A percentile compares a stretch with the other conserved stretches of the same genome.
Evolutionary conservation across 2,113 vertebrate genomes (phyloP).

Genomic region (Stomatorhinus ivindoensis): DNA sequence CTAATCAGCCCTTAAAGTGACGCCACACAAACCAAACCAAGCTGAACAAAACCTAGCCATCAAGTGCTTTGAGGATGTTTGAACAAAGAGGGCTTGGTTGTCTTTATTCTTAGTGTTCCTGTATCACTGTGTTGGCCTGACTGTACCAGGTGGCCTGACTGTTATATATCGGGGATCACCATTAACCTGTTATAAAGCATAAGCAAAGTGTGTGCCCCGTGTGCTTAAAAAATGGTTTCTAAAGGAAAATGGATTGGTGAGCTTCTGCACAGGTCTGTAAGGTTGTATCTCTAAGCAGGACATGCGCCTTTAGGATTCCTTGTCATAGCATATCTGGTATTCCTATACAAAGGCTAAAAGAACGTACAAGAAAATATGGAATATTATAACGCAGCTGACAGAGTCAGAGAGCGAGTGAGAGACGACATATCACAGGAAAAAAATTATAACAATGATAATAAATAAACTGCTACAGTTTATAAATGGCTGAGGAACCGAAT

Average conservation of each 20-base stretch:
- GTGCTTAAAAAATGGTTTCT: neutral
- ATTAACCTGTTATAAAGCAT: neutral
- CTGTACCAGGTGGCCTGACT: neutral
- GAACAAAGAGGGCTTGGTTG: neutral
- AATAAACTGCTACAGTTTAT: conserved; percentile 49
- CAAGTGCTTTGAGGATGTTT: neutral
- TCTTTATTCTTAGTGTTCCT: neutral
- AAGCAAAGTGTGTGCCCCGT: neutral
- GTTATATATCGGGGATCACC: neutral
- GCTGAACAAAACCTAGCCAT: neutral
- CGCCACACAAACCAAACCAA: neutral
- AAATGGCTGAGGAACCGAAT: conserved; percentile 61
- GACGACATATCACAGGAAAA: conserved; percentile 40
- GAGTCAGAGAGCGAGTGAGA: conserved; percentile 28
- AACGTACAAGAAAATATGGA: conserved; percentile 27
- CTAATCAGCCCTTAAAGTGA: neutral
- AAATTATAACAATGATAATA: conserved; percentile 51
- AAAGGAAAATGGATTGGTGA: neutral
- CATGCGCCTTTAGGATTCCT: conserved; percentile 12
- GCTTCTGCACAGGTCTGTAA: neutral
- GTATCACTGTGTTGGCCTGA: neutral
- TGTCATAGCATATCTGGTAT: conserved; percentile 38
- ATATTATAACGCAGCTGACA: conserved; percentile 38
- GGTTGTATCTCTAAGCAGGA: conserved; percentile 11
- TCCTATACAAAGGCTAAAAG: conserved; percentile 21